Evolutionary conservation across 30 jellyfish, hydroid and myxozoan genomes (phyloP), one percentile per base, ranked within the genome.

Genomic region (Hydractinia symbiolongicarpus): DNA sequence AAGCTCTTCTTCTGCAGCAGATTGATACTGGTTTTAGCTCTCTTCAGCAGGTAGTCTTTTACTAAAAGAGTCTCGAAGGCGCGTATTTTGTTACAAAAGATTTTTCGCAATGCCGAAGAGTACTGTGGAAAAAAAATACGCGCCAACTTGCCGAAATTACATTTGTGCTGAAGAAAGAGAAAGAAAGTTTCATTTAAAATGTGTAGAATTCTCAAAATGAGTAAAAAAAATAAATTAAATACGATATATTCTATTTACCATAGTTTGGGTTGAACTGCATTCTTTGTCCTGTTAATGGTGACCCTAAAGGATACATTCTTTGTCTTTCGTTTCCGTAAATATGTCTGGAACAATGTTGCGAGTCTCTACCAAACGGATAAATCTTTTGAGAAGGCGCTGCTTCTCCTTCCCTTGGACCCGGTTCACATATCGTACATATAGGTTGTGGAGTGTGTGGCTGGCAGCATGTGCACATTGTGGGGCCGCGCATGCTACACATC

Each of bases 401-500:
- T 85, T 90, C 79, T 84, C 93, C 76, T 86, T 85, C 83, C n/a
- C 87, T 19, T 30, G 87, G 87, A 6, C 83, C 51, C 60, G 49
- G 57, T 82, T 89, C 66, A 79, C 85, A 77, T 58, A 60, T 50
- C 8, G 85, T 55, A 84, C 97, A 90, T 21, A 77, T 70, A 4
- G 89, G 77, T 72, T 79, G 95, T 76, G 69, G 87, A n/a, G 95
- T 49, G 40, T 77, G 91, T 10, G 97, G 95, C 79, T 71, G 86
- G 78, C 97, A 90, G 73, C 97, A 90, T 19, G 91, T 85, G 84
- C 97, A 90, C 81, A 81, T 81, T 49, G 93, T 68, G 13, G 95
- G 71, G 19, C 85, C 83, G 9, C 72, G 82, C 74, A 64, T 64
- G 52, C 74, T 51, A 64, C 74, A 64, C 40, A 51, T 64, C 17